These are phyloP conservation scores for Gila orcuttii DNA, from an alignment of 2,113 vertebrate species.

Conservation along the genomic window DNA sequence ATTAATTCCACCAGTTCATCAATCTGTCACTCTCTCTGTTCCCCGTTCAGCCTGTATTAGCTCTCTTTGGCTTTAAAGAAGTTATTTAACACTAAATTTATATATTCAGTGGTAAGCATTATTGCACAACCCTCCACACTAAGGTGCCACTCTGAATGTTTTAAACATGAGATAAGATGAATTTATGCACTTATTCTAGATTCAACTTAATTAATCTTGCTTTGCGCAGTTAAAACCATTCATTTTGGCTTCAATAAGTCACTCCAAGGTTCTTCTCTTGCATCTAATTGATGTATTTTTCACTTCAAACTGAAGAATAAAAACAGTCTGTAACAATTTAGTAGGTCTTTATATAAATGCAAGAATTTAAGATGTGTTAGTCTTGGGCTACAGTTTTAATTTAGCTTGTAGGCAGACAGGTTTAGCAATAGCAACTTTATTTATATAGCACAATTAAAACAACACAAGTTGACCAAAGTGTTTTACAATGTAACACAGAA, in stretches of 20 bases:
- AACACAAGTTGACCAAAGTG: too few species aligned
- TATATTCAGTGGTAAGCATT: constrained; percentile 37
- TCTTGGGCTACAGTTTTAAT: too few species aligned
- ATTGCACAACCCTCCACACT: constrained; percentile 26
- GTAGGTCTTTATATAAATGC: too few species aligned
- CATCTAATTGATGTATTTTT: constrained; percentile 19
- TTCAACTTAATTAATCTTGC: constrained; percentile 23
- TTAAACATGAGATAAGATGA: constrained; percentile 40
- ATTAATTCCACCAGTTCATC: constrained; percentile 27
- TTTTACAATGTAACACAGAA: too few species aligned
- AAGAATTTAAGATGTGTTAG: too few species aligned
- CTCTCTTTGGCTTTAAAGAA: constrained; percentile 16
- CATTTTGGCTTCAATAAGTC: background rate
- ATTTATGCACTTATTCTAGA: background rate
- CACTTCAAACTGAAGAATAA: background rate
- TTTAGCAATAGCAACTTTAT: too few species aligned
- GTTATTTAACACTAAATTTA: constrained; percentile 2
- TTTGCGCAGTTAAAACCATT: background rate
- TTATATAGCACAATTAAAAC: too few species aligned
- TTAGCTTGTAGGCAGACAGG: too few species aligned
- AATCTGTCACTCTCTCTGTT: background rate
- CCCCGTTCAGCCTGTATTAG: background rate
- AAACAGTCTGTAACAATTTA: background rate
- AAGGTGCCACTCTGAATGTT: constrained; percentile 30
- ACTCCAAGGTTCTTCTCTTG: background rate